Percentiles rank a stretch among this genome's conserved stretches.
These are phyloP conservation scores for Plusia festucae DNA, from an alignment of 2,888 invertebrate species.

Conservation along the genomic window DNA sequence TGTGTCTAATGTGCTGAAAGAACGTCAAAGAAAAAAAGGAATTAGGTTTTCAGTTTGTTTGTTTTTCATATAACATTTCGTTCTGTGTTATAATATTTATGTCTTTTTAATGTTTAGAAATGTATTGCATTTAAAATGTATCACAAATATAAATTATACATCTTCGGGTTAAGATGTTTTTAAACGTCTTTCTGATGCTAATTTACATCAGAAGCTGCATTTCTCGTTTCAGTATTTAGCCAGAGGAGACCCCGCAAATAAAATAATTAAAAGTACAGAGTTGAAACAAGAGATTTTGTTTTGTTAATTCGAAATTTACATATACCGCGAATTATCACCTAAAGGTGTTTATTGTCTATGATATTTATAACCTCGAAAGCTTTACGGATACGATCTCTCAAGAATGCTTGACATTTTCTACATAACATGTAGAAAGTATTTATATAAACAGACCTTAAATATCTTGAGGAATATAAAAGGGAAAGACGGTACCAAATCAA, in stretches of 20 bases:
- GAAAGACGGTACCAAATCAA: conserved; percentile 10
- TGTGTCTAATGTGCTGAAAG: conserved; percentile 17
- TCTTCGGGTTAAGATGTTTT: no score
- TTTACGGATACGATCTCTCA: conserved; percentile 24
- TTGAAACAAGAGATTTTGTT: no score
- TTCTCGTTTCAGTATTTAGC: no score
- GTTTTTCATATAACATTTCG: not conserved
- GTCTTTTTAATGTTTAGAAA: no score
- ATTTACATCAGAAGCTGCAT: no score
- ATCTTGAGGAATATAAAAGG: conserved; percentile 6
- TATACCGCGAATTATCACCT: conserved; percentile 10
- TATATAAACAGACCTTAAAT: conserved; percentile 20
- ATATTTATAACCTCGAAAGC: conserved; percentile 36
- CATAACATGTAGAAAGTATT: conserved; percentile 40
- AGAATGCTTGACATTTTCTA: conserved; percentile 50
- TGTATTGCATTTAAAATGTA: no score
- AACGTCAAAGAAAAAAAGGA: conserved; percentile 26
- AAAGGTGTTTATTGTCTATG: conserved; percentile 11
- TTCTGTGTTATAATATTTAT: not conserved
- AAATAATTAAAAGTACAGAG: no score
- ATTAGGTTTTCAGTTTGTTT: not conserved
- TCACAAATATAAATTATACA: no score
- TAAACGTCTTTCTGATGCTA: no score
- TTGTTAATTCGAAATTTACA: conserved; percentile 2
- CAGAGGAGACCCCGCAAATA: no score